Percentiles rank a stretch among this genome's conserved stretches.
These are phyloP conservation scores for Pipra filicauda DNA, from an alignment of 2,113 vertebrate species.

Conservation along the genomic window DNA sequence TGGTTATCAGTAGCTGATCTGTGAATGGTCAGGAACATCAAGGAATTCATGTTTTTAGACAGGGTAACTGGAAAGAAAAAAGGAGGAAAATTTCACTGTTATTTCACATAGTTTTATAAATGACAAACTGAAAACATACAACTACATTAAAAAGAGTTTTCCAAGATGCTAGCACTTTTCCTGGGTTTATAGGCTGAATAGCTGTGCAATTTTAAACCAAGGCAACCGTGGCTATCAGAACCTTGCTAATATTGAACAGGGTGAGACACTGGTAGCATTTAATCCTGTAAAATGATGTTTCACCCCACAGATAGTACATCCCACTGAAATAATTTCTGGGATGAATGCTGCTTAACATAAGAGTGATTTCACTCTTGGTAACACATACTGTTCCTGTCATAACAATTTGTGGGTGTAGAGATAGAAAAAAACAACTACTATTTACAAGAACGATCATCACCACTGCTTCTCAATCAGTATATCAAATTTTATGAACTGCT, in stretches of 20 bases:
- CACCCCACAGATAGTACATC: not conserved
- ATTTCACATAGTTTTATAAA: not conserved
- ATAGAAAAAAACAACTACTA: not conserved
- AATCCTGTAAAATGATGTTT: not conserved
- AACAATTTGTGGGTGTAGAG: not conserved
- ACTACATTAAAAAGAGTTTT: not conserved
- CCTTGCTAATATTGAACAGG: not conserved
- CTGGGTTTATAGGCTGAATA: not conserved
- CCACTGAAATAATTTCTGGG: not conserved
- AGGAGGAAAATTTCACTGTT: slow-evolving; percentile 5
- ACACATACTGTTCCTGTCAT: not conserved
- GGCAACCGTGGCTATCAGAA: not conserved
- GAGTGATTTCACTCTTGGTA: not conserved
- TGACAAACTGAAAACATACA: not conserved
- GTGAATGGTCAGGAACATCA: slow-evolving; percentile 79
- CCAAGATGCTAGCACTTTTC: not conserved
- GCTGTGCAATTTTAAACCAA: not conserved
- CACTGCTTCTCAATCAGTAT: not conserved
- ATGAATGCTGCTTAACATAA: not conserved
- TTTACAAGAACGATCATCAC: not conserved
- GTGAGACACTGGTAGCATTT: not conserved
- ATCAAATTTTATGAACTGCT: not conserved
- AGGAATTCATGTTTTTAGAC: slow-evolving; percentile 67
- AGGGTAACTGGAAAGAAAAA: slow-evolving; percentile 81
- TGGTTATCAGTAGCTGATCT: slow-evolving; percentile 82